A percentile compares a stretch with the other conserved stretches of the same genome.
phyloP scores from a whole-genome alignment of 2,113 vertebrate genomes.

The Nyctereutes procyonoides region DNA sequence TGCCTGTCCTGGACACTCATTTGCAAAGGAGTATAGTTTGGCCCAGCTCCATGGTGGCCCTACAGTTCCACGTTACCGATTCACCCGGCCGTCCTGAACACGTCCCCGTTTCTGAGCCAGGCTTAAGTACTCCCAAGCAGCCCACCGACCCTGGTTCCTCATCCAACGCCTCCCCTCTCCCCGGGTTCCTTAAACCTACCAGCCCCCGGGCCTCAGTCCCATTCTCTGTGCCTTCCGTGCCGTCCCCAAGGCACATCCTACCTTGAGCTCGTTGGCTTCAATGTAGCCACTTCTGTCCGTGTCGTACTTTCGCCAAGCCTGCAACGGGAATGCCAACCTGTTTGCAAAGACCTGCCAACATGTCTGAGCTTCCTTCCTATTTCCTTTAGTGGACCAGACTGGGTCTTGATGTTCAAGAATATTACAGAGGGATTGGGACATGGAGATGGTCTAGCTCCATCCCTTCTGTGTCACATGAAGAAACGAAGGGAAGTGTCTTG shows the following conservation, averaged over 20 bases:
- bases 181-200: neutral
- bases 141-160: neutral
- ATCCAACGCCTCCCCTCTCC: neutral
- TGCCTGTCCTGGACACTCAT: neutral
- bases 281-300: conserved; percentile 98
- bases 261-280: conserved; percentile 98
- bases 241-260: conserved; percentile 78
- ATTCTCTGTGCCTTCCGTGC: accelerated
- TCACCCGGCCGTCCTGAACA: neutral
- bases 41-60: neutral
- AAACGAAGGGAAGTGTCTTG: neutral
- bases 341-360: accelerated
- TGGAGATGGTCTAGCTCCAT: neutral
- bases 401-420: neutral
- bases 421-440: neutral
- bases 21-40: neutral
- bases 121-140: neutral
- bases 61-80: accelerated
- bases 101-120: neutral
- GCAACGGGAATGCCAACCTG: neutral
- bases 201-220: neutral
- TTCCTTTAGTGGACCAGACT: neutral
- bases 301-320: conserved; percentile 98
- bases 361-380: neutral
- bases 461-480: neutral